Conservation (phyloP, 2,888 invertebrate genomes). For the Proisotoma minuta region DNA sequence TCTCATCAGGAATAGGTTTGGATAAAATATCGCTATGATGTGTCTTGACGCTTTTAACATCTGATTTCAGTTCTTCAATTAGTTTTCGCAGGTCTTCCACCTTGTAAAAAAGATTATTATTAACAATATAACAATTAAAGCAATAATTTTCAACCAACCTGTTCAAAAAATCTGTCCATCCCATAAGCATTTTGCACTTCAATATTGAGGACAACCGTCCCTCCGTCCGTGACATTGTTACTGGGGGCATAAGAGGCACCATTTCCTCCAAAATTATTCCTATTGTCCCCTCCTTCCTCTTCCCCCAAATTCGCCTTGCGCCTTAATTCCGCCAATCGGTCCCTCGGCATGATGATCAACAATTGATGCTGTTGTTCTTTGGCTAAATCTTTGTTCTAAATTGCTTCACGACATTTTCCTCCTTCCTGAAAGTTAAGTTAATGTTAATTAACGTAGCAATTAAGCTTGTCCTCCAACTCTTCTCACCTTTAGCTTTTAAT, state of each 20-base stretch:
- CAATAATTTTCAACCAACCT: constrained; percentile 20
- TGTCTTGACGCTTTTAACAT: constrained; percentile 50
- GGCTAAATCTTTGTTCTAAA: too few species aligned
- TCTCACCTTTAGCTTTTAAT: too few species aligned
- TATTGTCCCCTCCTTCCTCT: constrained; percentile 19
- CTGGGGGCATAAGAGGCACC: constrained; percentile 9
- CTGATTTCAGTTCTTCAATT: constrained; percentile 50
- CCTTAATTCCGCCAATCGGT: constrained; percentile 40
- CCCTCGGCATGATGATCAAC: constrained; percentile 30
- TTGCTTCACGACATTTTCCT: too few species aligned
- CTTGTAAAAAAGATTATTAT: constrained; percentile 42
- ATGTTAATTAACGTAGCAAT: too few species aligned
- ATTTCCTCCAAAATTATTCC: not conserved
- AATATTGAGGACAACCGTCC: constrained; percentile 39
- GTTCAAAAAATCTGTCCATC: constrained; percentile 38
- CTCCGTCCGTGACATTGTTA: too few species aligned
- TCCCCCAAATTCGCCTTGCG: constrained; percentile 28
- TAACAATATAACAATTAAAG: not conserved
- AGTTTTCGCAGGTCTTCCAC: constrained; percentile 51
- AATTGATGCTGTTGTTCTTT: too few species aligned
- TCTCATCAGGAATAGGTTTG: constrained; percentile 54
- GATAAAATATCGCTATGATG: constrained; percentile 58
- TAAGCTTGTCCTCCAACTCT: too few species aligned
- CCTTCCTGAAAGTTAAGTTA: too few species aligned
- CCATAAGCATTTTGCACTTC: constrained; percentile 30